phyloP scores from a whole-genome alignment of 2,888 invertebrate species.

The Brachylomia viminalis region DNA sequence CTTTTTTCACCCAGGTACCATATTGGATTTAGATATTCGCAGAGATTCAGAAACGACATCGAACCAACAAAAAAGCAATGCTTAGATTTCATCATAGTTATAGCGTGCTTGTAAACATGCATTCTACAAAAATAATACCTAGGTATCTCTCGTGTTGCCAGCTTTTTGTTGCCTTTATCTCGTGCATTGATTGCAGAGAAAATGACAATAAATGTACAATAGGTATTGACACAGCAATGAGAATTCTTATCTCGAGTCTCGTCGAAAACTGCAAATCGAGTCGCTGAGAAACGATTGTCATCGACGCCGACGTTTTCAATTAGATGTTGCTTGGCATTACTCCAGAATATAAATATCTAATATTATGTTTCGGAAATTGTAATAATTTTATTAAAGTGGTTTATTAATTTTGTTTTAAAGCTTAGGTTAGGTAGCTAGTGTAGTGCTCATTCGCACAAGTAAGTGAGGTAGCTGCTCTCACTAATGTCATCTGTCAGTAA shows the following conservation, averaged over 20 bases:
- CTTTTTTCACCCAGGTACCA: too few species aligned
- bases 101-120: not conserved
- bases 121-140: not conserved
- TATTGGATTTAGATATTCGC: not conserved
- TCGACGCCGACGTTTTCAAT: constrained; percentile 11
- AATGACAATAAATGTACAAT: constrained; percentile 35
- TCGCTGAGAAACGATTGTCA: constrained; percentile 8
- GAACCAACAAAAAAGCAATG: not conserved
- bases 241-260: constrained; percentile 28
- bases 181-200: constrained; percentile 33
- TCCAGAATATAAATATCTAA: constrained; percentile 5
- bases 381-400: not conserved
- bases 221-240: constrained; percentile 20
- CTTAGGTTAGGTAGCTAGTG: too few species aligned
- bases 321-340: constrained; percentile 18
- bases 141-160: constrained; percentile 6
- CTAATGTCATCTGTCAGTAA: too few species aligned
- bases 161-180: constrained; percentile 16
- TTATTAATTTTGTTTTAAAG: too few species aligned
- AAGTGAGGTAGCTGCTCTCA: too few species aligned
- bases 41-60: not conserved
- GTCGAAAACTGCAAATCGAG: constrained; percentile 19
- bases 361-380: not conserved
- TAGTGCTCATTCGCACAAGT: too few species aligned
- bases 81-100: not conserved